Evolutionary conservation across 2,797 vertebrate genomes (phyloP), one percentile per base, ranked within the genome.

Genomic region (Syncerus caffer): DNA sequence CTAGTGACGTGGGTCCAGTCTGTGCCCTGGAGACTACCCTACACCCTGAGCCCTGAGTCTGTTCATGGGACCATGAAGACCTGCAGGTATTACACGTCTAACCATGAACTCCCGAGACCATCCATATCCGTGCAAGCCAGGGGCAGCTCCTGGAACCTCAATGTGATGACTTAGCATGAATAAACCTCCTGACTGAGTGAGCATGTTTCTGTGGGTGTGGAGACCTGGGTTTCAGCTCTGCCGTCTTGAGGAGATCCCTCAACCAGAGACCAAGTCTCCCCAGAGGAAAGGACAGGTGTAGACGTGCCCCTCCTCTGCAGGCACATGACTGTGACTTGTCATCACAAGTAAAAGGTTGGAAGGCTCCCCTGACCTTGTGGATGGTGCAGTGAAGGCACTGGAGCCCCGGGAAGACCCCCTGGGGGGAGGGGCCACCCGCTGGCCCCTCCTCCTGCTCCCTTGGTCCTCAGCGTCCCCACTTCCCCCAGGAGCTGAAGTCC

Each of bases 141-240:
- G 6, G 3, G 3, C 23, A 9, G 76, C 19, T 42, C 2, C 71
- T 0, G n/a, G 71, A 47, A n/a, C 51, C 23, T 15, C 19, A 25
- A 0, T 1, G 16, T 3, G 6, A 9, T 7, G 21, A 8, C 17
- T 4, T 3, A 13, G 12, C 11, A 0, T 16, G 27, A 95, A 67
- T 86, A 93, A 97, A 89, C 47, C n/a, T 4, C 29, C 53, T 19
- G 34, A 31, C 25, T 6, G 38, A 8, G 38, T n/a, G n/a, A 83
- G 51, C 29, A 19, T 83, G 80, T 55, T 34, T 82, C n/a, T 83
- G 51, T 55, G 50, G 51, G 21, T 5, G 2, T 83, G 51, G 50
- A 34, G 50, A 13, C 31, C 5, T 5, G 0, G 47, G 47, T n/a
- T 9, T 79, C 47, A 51, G 76, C 11, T n/a, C 11, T 1, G 16